These are phyloP conservation scores for Alitta virens DNA, from an alignment of 2,888 invertebrate species.

Conservation along the genomic window DNA sequence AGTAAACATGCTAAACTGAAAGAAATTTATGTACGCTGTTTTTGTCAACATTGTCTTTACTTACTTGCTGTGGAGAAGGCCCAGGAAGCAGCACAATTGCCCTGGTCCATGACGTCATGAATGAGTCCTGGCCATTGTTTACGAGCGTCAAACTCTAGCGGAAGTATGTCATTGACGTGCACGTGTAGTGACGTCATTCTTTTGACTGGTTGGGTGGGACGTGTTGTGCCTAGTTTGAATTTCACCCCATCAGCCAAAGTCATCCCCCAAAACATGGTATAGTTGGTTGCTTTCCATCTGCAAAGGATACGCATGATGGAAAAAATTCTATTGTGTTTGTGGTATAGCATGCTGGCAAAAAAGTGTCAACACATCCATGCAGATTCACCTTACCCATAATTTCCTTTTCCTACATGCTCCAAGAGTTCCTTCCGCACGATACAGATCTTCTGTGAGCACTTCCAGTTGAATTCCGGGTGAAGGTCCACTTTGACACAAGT, in stretches of 20 bases:
- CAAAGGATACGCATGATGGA: slow-evolving; percentile 33
- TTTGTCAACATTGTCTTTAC: too few relatives aligned
- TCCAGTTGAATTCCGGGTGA: slow-evolving; percentile 59
- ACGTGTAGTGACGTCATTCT: slow-evolving; percentile 46
- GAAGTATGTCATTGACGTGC: slow-evolving; percentile 53
- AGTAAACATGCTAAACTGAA: too few relatives aligned
- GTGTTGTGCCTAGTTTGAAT: slow-evolving; percentile 71
- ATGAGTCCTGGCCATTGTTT: slow-evolving; percentile 74
- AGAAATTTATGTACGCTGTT: too few relatives aligned
- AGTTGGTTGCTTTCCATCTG: slow-evolving; percentile 80
- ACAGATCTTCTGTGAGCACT: slow-evolving; percentile 74
- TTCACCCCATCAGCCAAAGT: slow-evolving; percentile 77
- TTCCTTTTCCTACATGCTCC: slow-evolving; percentile 65
- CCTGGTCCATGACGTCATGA: slow-evolving; percentile 65
- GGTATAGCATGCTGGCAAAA: too few relatives aligned
- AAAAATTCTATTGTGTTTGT: too few relatives aligned
- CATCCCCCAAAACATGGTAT: slow-evolving; percentile 79
- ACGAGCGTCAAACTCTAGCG: slow-evolving; percentile 74
- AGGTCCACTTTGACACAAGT: slow-evolving; percentile 54
- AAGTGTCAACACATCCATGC: too few relatives aligned
- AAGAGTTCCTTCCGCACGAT: slow-evolving; percentile 73
- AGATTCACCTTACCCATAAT: slow-evolving; percentile 50
- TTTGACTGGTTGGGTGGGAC: slow-evolving; percentile 59
- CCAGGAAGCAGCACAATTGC: slow-evolving; percentile 87
- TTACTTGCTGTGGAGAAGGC: slow-evolving; percentile 76